Evolutionary conservation across 1,140 invertebrate genomes (phyloP), one percentile per base, ranked within the genome.

Genomic region (Drosophila nigromelanica): DNA sequence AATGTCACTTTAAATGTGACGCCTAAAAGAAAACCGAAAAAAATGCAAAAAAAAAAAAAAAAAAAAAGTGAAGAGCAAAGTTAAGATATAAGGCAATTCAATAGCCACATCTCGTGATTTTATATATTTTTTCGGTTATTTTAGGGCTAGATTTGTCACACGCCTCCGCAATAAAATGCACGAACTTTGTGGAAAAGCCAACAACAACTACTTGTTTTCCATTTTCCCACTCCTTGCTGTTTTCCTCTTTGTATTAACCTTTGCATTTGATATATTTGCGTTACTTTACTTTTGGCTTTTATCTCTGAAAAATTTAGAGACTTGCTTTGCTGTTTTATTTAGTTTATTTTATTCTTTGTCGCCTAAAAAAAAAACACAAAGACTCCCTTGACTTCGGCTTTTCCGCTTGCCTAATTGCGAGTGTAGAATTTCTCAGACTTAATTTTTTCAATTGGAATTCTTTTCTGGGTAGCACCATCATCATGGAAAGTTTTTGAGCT

Each of bases 1-100:
- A 90, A 90, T 90, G 87, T 90, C 87, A 90, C 81, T 75, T 74
- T 90, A 79, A 89, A 82, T 72, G 78, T 67, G 76, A 68, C 59
- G 68, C 58, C 75, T 43, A 33, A 62, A 56, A 76, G 71, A 48
- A 76, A 59, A 52, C 30, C 54, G 55, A 51, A 61, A 10, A 35
- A 35, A 35, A 35, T 8, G 6, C 10, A n/a, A 40, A 39, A 35
- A 24, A 55, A 14, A 55, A 39, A 40, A 55, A 51, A 14, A 33
- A 18, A 18, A n/a, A n/a, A n/a, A n/a, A n/a, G n/a, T n/a, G n/a
- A n/a, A n/a, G n/a, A n/a, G n/a, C n/a, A 27, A 27, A 27, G 1
- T 5, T 4, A 24, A 24, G 21, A 24, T 24, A 24, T 24, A 11
- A 11, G 35, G 10, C 35, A 37, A 11, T 14, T 40, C 10, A 40